These are phyloP conservation scores for Incurvaria masculella DNA, from an alignment of 2,888 invertebrate genomes.

Conservation along the genomic window DNA sequence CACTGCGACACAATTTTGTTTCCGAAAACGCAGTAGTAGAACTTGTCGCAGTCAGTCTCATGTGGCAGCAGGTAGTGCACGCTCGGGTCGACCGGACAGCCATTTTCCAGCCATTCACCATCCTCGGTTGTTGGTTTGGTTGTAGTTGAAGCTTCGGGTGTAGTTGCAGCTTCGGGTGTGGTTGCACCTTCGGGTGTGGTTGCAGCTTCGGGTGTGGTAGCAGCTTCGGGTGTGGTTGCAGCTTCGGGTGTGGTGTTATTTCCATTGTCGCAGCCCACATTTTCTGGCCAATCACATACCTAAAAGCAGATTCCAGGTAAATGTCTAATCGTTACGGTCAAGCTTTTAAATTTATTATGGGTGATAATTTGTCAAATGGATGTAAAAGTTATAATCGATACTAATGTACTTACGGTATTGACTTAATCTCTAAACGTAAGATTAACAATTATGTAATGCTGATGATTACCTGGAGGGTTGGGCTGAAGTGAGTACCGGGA, in stretches of 20 bases:
- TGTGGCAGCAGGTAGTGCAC: slow-evolving; percentile 24
- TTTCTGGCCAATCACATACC: slow-evolving; percentile 18
- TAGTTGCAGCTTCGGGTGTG: neutral
- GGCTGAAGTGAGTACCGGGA: slow-evolving; percentile 20
- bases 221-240: neutral
- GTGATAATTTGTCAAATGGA: neutral
- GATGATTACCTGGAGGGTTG: slow-evolving; percentile 16
- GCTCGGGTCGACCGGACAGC: slow-evolving; percentile 22
- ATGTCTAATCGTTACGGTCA: neutral
- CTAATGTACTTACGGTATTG: neutral
- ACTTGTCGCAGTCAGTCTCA: slow-evolving; percentile 22
- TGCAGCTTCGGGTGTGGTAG: neutral
- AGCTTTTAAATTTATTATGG: neutral
- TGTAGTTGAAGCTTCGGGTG: neutral
- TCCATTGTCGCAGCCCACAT: slow-evolving; percentile 13
- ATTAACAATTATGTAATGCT: neutral
- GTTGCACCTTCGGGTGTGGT: neutral
- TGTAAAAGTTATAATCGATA: neutral
- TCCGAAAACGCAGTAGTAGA: slow-evolving; percentile 26
- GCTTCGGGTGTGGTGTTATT: neutral
- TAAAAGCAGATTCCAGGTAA: slow-evolving; percentile 2
- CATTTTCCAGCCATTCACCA: slow-evolving; percentile 19
- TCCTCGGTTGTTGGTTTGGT: neutral
- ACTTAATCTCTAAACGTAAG: neutral
- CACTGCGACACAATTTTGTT: slow-evolving; percentile 20